These are phyloP conservation scores for Petrophora chlorosata DNA, from an alignment of 2,888 invertebrate genomes.

Conservation along the genomic window DNA sequence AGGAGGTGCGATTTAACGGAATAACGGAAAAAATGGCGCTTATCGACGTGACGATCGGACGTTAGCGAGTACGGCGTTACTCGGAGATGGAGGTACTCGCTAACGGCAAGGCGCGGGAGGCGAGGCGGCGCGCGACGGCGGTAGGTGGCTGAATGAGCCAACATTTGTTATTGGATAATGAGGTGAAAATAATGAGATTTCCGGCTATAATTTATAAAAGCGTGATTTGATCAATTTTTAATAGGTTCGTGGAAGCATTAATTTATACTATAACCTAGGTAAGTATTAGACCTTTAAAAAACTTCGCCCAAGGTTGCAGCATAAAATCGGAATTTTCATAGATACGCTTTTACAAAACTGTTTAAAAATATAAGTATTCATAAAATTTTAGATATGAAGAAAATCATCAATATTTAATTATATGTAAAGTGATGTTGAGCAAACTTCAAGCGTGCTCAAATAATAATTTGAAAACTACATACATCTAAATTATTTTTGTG, in stretches of 20 bases:
- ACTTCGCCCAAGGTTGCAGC: too few species aligned
- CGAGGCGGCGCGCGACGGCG: neutral
- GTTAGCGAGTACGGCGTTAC: conserved; percentile 24
- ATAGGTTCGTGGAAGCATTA: conserved; percentile 1
- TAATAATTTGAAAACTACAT: neutral
- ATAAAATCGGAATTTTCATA: too few species aligned
- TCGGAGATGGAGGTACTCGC: conserved; percentile 8
- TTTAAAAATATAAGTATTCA: too few species aligned
- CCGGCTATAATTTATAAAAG: conserved; percentile 29
- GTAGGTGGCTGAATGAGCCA: neutral
- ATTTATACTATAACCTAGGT: neutral
- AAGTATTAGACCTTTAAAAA: neutral
- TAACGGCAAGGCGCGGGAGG: conserved; percentile 1
- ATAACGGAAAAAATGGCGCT: conserved; percentile 57
- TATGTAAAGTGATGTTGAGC: too few species aligned
- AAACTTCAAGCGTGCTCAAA: neutral
- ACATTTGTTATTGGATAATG: conserved; percentile 38
- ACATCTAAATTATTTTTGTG: neutral
- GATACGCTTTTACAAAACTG: too few species aligned
- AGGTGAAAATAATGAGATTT: conserved; percentile 37
- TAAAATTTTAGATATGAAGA: too few species aligned
- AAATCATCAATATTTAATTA: too few species aligned
- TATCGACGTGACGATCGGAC: conserved; percentile 74
- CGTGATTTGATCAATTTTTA: conserved; percentile 12
- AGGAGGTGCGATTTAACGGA: conserved; percentile 75